Percentiles rank a stretch among this genome's conserved stretches.
Conservation (phyloP, 1,140 invertebrate species). For the Drosophila nigromelanica region DNA sequence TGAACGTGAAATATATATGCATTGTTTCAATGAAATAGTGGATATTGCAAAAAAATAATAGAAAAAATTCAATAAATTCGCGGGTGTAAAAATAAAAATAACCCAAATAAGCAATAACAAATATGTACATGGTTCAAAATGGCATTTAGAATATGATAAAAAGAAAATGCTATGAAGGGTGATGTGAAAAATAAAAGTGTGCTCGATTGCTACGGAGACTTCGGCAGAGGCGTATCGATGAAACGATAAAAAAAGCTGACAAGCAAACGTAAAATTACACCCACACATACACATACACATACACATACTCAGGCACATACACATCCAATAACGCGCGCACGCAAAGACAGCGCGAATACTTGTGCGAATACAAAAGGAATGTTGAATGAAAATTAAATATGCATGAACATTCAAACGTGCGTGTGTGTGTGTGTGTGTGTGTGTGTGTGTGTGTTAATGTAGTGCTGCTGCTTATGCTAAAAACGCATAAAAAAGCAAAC, state of each 20-base stretch:
- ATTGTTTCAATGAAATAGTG: conserved; percentile 23
- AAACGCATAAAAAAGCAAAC: conserved; percentile 56
- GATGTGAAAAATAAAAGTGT: conserved; percentile 77
- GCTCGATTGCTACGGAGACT: conserved; percentile 28
- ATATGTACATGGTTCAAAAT: conserved; percentile 15
- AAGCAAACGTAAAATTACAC: conserved; percentile 66
- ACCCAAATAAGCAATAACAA: no score
- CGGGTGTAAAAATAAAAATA: conserved; percentile 4
- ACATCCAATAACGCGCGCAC: conserved; percentile 31
- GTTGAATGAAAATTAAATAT: conserved; percentile 63
- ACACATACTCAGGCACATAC: conserved; percentile 26
- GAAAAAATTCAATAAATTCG: not conserved
- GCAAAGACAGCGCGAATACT: conserved; percentile 19
- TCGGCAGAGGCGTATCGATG: conserved; percentile 58
- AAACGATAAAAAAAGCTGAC: conserved; percentile 57
- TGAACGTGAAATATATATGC: conserved; percentile 40
- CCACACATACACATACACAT: conserved; percentile 38
- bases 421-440: not conserved
- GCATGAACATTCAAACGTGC: conserved; percentile 1
- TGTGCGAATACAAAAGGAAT: conserved; percentile 32
- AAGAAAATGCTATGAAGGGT: conserved; percentile 8
- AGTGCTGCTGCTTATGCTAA: conserved; percentile 21
- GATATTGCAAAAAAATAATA: not conserved
- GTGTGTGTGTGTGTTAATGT: conserved; percentile 6
- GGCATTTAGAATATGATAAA: conserved; percentile 6